Evolutionary conservation across 2,888 invertebrate species (phyloP).

Genomic region (Apotomis capreana): DNA sequence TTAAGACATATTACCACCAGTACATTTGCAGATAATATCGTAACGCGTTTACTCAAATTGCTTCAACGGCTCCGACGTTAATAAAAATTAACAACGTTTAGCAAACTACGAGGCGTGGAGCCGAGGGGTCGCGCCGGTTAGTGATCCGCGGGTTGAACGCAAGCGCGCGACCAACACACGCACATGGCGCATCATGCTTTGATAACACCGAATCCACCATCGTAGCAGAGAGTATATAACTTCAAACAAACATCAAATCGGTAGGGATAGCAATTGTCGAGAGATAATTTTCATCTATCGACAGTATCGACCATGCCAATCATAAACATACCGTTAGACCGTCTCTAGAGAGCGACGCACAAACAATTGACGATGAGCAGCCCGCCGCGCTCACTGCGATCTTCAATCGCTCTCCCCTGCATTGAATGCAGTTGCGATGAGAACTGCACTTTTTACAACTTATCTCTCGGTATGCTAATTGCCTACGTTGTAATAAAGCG

Average conservation of each 20-base stretch:
- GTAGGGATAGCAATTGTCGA: too few relatives aligned
- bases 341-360: too few relatives aligned
- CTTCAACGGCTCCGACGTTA: neutral
- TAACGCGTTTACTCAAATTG: neutral
- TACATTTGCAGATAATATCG: constrained; percentile 9
- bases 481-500: neutral
- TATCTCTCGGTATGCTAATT: neutral
- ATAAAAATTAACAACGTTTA: constrained; percentile 10
- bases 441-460: constrained; percentile 10
- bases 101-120: neutral
- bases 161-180: too few relatives aligned
- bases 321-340: too few relatives aligned
- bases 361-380: neutral
- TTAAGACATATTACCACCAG: constrained; percentile 14
- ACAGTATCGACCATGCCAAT: neutral
- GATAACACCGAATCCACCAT: too few relatives aligned
- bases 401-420: constrained; percentile 7
- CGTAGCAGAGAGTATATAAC: too few relatives aligned
- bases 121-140: neutral
- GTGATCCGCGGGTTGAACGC: neutral
- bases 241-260: too few relatives aligned
- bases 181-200: too few relatives aligned
- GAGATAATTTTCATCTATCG: too few relatives aligned
- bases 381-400: neutral
- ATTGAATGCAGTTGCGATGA: constrained; percentile 22